A percentile compares a stretch with the other conserved stretches of the same genome.
phyloP scores from a whole-genome alignment of 2,797 vertebrate genomes.

The Melanotaenia nigrans region DNA sequence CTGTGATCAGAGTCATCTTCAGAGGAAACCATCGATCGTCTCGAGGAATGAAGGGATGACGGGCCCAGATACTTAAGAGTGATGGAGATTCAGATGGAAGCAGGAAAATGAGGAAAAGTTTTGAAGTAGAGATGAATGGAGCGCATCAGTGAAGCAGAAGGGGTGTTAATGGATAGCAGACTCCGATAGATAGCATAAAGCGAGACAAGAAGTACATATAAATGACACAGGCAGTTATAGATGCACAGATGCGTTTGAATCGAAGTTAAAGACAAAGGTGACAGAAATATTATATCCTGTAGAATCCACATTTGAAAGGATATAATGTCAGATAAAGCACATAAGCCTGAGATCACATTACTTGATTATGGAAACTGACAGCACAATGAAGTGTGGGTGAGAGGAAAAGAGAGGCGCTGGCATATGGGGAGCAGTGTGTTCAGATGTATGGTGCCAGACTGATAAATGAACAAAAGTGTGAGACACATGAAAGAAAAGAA shows the following conservation, averaged over 20 bases:
- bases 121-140: slow-evolving; percentile 58
- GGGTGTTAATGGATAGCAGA: slow-evolving; percentile 49
- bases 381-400: slow-evolving; percentile 17
- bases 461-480: slow-evolving; percentile 34
- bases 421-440: slow-evolving; percentile 25
- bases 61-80: slow-evolving; percentile 47
- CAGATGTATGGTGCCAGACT: slow-evolving; percentile 26
- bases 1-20: slow-evolving; percentile 58
- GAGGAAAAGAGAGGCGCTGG: slow-evolving; percentile 14
- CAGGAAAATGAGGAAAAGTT: slow-evolving; percentile 51
- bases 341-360: slow-evolving; percentile 9
- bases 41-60: slow-evolving; percentile 64
- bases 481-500: slow-evolving; percentile 22
- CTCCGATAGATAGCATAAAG: slow-evolving; percentile 22
- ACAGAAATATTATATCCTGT: slow-evolving; percentile 14
- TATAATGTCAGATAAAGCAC: slow-evolving; percentile 25
- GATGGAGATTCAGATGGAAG: slow-evolving; percentile 53
- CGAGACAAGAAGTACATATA: slow-evolving; percentile 23
- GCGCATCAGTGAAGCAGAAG: slow-evolving; percentile 37
- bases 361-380: slow-evolving; percentile 32
- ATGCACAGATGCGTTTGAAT: slow-evolving; percentile 25
- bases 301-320: slow-evolving; percentile 25
- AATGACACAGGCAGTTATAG: slow-evolving; percentile 28
- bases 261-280: slow-evolving; percentile 20
- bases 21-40: slow-evolving; percentile 76